phyloP scores from a whole-genome alignment of 2,797 vertebrate genomes.

The Xenops minutus region DNA sequence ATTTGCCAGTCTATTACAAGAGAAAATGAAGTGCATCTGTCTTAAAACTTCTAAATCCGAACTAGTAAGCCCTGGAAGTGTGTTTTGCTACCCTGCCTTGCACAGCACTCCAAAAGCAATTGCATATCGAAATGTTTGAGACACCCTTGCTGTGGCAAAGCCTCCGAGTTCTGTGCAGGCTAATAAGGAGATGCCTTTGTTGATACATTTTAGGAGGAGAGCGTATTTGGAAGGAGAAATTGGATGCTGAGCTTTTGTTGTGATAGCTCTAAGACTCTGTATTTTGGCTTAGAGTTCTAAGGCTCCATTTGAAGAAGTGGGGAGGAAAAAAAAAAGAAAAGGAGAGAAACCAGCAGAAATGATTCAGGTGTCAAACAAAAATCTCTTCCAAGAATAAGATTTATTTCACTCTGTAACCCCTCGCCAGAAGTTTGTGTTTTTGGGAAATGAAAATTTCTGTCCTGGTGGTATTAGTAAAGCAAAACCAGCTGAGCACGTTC shows the following conservation, averaged over 20 bases:
- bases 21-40: not conserved
- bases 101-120: not conserved
- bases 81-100: not conserved
- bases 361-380: constrained; percentile 70
- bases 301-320: constrained; percentile 47
- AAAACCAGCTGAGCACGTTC: constrained; percentile 66
- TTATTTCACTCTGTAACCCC: constrained; percentile 61
- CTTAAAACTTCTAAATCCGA: not conserved
- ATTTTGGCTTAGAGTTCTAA: constrained; percentile 55
- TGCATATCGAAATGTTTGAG: not conserved
- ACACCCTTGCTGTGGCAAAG: not conserved
- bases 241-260: constrained; percentile 55
- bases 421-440: constrained; percentile 61
- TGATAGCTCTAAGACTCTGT: constrained; percentile 39
- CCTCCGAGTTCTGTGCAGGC: not conserved
- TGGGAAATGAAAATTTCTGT: constrained; percentile 56
- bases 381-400: constrained; percentile 72
- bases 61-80: not conserved
- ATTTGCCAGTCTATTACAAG: not conserved
- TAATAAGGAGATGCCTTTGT: not conserved
- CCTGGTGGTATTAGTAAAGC: constrained; percentile 62
- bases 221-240: constrained; percentile 41
- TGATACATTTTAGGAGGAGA: not conserved
- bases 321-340: not conserved
- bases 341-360: constrained; percentile 59